Evolutionary conservation across 2,797 vertebrate species (phyloP).

Genomic region (Semotilus atromaculatus): DNA sequence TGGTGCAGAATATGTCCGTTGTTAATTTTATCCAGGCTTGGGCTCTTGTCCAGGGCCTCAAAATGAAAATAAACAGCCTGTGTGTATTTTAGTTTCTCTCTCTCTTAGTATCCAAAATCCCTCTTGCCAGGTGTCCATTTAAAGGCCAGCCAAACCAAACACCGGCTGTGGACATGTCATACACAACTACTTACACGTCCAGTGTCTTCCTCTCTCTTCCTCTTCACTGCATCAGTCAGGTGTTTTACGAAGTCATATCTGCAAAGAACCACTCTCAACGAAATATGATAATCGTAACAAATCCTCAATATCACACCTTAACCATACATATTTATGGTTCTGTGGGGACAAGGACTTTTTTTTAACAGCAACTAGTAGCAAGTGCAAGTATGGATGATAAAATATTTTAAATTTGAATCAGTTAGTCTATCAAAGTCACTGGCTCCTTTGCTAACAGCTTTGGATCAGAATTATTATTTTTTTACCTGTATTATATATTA

Average conservation of each 20-base stretch:
- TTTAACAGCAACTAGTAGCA: neutral
- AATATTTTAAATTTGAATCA: neutral
- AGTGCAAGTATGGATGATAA: neutral
- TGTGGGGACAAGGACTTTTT: neutral
- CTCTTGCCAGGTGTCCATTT: conserved; percentile 89
- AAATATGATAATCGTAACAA: neutral
- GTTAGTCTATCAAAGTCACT: neutral
- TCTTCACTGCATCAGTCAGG: conserved; percentile 18
- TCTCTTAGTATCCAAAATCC: conserved; percentile 77
- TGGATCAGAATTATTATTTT: neutral
- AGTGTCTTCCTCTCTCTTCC: neutral
- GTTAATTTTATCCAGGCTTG: conserved; percentile 48
- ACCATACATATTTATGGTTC: neutral
- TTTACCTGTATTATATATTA: too few relatives aligned
- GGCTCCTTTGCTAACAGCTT: neutral
- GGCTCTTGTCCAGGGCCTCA: conserved; percentile 44
- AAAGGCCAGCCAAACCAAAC: conserved; percentile 96
- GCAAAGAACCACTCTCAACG: neutral
- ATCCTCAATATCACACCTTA: neutral
- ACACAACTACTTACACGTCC: conserved; percentile 55
- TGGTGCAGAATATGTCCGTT: conserved; percentile 49
- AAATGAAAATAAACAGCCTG: conserved; percentile 47
- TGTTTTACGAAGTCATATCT: neutral
- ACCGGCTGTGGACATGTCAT: conserved; percentile 85
- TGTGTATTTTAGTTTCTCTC: conserved; percentile 48